Percentiles rank a stretch among this genome's conserved stretches.
Evolutionary conservation across 1,140 invertebrate species (phyloP).

Genomic region (Mizuhopecten yessoensis): DNA sequence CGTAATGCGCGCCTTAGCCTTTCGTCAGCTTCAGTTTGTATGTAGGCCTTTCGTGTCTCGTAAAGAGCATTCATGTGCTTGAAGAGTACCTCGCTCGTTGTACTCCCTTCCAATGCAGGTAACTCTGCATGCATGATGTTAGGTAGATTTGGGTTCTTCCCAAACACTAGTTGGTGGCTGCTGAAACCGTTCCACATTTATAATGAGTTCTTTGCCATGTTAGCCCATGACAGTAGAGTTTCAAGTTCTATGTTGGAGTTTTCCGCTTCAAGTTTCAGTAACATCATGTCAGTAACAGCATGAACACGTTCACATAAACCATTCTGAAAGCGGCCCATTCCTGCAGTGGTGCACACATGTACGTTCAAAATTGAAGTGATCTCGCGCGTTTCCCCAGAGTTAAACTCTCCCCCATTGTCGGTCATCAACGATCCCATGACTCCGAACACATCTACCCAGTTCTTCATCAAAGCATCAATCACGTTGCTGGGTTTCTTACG

Average conservation of each 20-base stretch:
- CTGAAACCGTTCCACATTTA: too few relatives aligned
- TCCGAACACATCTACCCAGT: conserved; percentile 51
- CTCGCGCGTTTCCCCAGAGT: too few relatives aligned
- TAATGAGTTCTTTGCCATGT: too few relatives aligned
- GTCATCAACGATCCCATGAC: conserved; percentile 63
- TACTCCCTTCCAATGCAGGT: conserved; percentile 47
- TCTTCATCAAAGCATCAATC: conserved; percentile 55
- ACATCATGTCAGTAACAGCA: too few relatives aligned
- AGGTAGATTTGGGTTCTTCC: conserved; percentile 58
- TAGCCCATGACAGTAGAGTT: too few relatives aligned
- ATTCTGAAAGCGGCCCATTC: conserved; percentile 59
- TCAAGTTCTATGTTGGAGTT: conserved; percentile 19
- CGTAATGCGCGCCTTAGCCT: too few relatives aligned
- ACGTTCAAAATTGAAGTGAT: too few relatives aligned
- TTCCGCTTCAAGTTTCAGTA: conserved; percentile 57
- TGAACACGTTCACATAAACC: too few relatives aligned
- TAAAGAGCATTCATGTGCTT: conserved; percentile 49
- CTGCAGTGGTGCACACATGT: conserved; percentile 61
- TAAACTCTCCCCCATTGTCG: too few relatives aligned
- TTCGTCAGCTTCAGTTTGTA: too few relatives aligned
- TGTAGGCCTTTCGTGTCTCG: too few relatives aligned
- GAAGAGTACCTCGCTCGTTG: conserved; percentile 42
- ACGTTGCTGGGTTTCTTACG: too few relatives aligned
- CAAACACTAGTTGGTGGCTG: conserved; percentile 67
- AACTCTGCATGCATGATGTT: conserved; percentile 41